Percentiles rank a stretch among this genome's conserved stretches.
Conservation (phyloP, 2,888 invertebrate genomes). For the Phalera bucephala region DNA sequence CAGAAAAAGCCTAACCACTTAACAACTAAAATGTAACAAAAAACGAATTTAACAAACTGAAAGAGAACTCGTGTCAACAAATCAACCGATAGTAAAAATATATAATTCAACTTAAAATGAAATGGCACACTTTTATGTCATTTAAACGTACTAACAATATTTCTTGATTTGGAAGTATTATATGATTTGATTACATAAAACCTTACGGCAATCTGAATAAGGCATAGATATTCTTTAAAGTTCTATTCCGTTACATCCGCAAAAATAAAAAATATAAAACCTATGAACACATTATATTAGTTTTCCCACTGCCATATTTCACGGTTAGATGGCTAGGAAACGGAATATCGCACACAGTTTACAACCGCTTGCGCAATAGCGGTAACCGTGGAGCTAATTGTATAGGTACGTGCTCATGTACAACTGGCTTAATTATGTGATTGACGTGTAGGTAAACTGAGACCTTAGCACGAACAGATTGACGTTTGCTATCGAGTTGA, state of each 20-base stretch:
- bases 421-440: slow-evolving; percentile 26
- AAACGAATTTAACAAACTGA: no score
- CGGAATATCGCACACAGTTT: slow-evolving; percentile 54
- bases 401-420: slow-evolving; percentile 16
- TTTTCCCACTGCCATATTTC: slow-evolving; percentile 35
- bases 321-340: slow-evolving; percentile 42
- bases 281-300: background rate
- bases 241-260: background rate
- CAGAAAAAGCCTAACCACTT: no score
- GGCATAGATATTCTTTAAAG: background rate
- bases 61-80: no score
- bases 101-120: no score
- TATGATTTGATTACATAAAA: no score
- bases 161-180: no score
- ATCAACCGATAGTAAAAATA: no score
- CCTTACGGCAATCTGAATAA: no score
- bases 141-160: no score
- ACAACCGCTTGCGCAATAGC: slow-evolving; percentile 51
- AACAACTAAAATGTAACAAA: no score
- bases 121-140: no score
- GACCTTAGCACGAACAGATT: background rate
- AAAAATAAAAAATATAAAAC: background rate
- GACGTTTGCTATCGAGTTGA: no score
- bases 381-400: slow-evolving; percentile 36
- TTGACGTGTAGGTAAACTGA: slow-evolving; percentile 13